A percentile compares a stretch with the other conserved stretches of the same genome.
Evolutionary conservation across 2,888 invertebrate species (phyloP).

Genomic region (Cosmia trapezina): DNA sequence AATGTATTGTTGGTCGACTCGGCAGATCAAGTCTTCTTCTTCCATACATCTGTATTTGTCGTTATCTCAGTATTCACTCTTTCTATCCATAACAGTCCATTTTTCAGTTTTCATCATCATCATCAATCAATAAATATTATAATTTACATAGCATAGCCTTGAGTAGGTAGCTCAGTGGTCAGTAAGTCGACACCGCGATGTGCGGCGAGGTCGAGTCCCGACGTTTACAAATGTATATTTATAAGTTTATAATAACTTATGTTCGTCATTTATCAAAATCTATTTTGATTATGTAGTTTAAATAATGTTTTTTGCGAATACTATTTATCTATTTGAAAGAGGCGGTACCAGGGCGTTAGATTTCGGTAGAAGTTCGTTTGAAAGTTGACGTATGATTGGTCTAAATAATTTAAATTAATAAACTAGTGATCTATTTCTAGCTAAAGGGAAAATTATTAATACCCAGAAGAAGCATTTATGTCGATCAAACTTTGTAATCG

Average conservation of each 20-base stretch:
- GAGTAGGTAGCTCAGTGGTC: conserved; percentile 21
- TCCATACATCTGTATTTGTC: too few relatives aligned
- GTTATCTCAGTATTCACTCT: too few relatives aligned
- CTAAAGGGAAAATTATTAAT: background rate
- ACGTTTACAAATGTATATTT: conserved; percentile 34
- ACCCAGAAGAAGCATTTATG: background rate
- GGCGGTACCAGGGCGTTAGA: conserved; percentile 42
- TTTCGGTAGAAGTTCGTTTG: background rate
- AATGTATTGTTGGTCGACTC: too few relatives aligned
- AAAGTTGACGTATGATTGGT: conserved; percentile 4
- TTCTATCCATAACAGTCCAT: too few relatives aligned
- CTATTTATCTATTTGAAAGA: conserved; percentile 31
- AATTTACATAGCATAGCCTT: conserved; percentile 19
- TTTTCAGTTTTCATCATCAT: background rate
- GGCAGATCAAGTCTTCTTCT: too few relatives aligned
- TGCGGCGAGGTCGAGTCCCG: conserved; percentile 42
- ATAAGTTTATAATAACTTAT: conserved; percentile 20
- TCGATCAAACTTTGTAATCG: conserved; percentile 20
- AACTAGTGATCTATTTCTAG: background rate
- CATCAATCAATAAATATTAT: conserved; percentile 3
- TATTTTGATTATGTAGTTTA: conserved; percentile 19
- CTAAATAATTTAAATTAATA: conserved; percentile 6
- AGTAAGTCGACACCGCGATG: conserved; percentile 40
- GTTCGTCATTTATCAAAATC: conserved; percentile 38
- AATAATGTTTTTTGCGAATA: conserved; percentile 6